Conservation (phyloP, 2,113 vertebrate genomes). For the Pterocles gutturalis region DNA sequence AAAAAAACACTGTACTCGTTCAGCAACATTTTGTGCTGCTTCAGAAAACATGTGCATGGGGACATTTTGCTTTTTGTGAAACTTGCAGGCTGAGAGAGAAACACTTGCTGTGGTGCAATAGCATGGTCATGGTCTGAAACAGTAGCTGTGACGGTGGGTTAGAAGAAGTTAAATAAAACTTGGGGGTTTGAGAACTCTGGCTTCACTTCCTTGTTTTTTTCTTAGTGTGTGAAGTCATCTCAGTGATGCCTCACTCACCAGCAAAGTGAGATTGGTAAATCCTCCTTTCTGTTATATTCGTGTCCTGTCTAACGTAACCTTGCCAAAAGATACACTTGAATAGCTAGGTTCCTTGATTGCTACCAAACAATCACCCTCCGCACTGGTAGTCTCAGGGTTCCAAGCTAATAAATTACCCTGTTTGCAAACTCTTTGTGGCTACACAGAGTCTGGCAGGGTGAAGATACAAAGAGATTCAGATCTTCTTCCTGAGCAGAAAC, state of each 20-base stretch:
- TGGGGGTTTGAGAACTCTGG: background rate
- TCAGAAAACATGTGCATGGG: background rate
- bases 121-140: background rate
- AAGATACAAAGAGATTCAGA: background rate
- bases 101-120: background rate
- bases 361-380: fast-evolving
- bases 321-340: background rate
- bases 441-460: background rate
- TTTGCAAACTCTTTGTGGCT: background rate
- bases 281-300: background rate
- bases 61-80: background rate
- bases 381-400: background rate
- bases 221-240: background rate
- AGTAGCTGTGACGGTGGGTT: background rate
- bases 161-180: background rate
- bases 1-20: background rate
- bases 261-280: background rate
- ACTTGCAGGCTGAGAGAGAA: background rate
- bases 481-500: background rate
- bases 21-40: background rate
- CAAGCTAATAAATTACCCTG: background rate
- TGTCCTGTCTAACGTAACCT: background rate
- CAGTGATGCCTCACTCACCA: background rate
- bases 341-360: background rate
- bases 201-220: background rate